These are phyloP conservation scores for Choristoneura rosaceana DNA, from an alignment of 2,888 invertebrate genomes.

Conservation along the genomic window DNA sequence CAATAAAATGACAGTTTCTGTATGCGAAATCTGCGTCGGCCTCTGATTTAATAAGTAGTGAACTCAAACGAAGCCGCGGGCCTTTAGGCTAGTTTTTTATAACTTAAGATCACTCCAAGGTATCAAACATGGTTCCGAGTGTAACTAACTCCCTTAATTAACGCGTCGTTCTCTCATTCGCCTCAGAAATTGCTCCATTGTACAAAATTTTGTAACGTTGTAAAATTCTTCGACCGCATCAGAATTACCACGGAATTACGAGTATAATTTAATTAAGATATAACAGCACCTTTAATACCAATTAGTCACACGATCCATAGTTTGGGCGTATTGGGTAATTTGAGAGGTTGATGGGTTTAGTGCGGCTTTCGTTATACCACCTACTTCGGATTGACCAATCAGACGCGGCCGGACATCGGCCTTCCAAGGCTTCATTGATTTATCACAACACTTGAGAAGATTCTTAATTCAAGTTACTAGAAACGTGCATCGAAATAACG, in stretches of 20 bases:
- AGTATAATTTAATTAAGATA: slow-evolving; percentile 83
- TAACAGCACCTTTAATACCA: slow-evolving; percentile 82
- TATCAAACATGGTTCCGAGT: slow-evolving; percentile 60
- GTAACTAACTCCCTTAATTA: slow-evolving; percentile 73
- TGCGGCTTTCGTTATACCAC: slow-evolving; percentile 75
- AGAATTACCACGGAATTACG: slow-evolving; percentile 73
- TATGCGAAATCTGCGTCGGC: no score
- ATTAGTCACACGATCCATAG: slow-evolving; percentile 82
- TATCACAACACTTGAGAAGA: slow-evolving; percentile 69
- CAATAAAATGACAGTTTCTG: no score
- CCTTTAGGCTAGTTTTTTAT: background rate
- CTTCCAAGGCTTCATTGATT: slow-evolving; percentile 74
- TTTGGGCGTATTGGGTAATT: slow-evolving; percentile 83
- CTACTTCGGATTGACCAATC: slow-evolving; percentile 75
- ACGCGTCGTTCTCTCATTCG: slow-evolving; percentile 73
- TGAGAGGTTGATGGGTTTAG: slow-evolving; percentile 79
- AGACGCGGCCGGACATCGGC: slow-evolving; percentile 54
- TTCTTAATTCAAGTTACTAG: slow-evolving; percentile 55
- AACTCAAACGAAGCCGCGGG: no score
- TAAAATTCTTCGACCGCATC: slow-evolving; percentile 75
- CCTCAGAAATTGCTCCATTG: slow-evolving; percentile 76
- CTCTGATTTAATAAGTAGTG: no score
- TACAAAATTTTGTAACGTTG: slow-evolving; percentile 78
- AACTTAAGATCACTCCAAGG: slow-evolving; percentile 23
- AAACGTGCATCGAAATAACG: slow-evolving; percentile 47